These are phyloP conservation scores for Microtus pennsylvanicus DNA, from an alignment of 2,113 vertebrate species.

Conservation along the genomic window DNA sequence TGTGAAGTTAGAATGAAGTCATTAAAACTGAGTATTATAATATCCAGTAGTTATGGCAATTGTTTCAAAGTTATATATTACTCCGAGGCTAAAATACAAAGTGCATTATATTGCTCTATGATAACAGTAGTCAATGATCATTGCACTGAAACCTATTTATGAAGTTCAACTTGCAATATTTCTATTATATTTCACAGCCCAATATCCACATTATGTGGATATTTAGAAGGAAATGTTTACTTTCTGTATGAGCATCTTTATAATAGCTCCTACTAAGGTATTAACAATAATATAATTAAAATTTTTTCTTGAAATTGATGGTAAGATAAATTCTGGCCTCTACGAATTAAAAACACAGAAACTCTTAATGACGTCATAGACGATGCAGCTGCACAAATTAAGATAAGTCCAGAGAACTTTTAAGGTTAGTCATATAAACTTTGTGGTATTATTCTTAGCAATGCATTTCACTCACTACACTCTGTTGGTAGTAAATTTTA, in stretches of 20 bases:
- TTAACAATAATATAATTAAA: background rate
- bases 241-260: background rate
- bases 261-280: background rate
- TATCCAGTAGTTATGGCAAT: fast-evolving
- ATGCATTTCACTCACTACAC: slow-evolving; percentile 73
- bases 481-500: slow-evolving; percentile 78
- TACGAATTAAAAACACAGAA: background rate
- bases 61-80: background rate
- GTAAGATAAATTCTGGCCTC: background rate
- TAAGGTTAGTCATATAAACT: slow-evolving; percentile 67
- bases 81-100: background rate
- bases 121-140: background rate
- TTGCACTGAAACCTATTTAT: background rate
- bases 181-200: background rate
- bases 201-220: background rate
- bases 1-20: background rate
- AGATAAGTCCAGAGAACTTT: slow-evolving; percentile 46
- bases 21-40: fast-evolving
- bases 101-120: background rate
- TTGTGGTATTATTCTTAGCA: slow-evolving; percentile 64
- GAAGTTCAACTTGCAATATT: background rate
- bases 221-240: background rate
- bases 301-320: slow-evolving; percentile 11
- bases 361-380: background rate
- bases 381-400: background rate